Evolutionary conservation across 1,140 invertebrate species (phyloP).

Genomic region (Drosophila baimaii): DNA sequence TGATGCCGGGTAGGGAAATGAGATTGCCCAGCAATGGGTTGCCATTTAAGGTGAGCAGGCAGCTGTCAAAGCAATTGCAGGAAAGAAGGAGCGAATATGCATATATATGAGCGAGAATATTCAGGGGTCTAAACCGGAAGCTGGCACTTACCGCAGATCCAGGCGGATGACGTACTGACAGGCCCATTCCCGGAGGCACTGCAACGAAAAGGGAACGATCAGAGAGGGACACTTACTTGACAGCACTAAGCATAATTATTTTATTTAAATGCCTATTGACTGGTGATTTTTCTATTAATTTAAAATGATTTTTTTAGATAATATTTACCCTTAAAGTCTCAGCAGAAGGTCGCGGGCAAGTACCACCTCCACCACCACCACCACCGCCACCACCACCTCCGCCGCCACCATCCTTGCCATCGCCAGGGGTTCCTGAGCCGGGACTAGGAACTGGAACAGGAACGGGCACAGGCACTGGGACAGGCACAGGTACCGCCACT

Average conservation of each 20-base stretch:
- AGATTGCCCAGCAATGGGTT: constrained; percentile 75
- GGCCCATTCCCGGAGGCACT: constrained; percentile 73
- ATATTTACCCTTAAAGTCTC: constrained; percentile 48
- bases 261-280: neutral
- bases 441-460: constrained; percentile 24
- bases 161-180: constrained; percentile 71
- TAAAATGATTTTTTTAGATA: neutral
- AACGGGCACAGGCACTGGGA: constrained; percentile 40
- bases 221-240: constrained; percentile 3
- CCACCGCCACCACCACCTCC: constrained; percentile 1
- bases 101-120: constrained; percentile 17
- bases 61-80: constrained; percentile 55
- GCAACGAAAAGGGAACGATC: constrained; percentile 24
- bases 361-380: constrained; percentile 6
- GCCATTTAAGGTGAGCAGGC: constrained; percentile 69
- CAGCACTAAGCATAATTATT: neutral
- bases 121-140: constrained; percentile 26
- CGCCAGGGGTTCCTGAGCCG: neutral
- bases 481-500: constrained; percentile 29
- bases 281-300: neutral
- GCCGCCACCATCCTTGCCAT: neutral
- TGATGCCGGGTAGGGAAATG: constrained; percentile 64
- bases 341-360: constrained; percentile 58
- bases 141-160: constrained; percentile 71
- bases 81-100: constrained; percentile 17